Conservation (phyloP, 53 echinoderm and acorn worm species). For the Hippasteria phrygiana region DNA sequence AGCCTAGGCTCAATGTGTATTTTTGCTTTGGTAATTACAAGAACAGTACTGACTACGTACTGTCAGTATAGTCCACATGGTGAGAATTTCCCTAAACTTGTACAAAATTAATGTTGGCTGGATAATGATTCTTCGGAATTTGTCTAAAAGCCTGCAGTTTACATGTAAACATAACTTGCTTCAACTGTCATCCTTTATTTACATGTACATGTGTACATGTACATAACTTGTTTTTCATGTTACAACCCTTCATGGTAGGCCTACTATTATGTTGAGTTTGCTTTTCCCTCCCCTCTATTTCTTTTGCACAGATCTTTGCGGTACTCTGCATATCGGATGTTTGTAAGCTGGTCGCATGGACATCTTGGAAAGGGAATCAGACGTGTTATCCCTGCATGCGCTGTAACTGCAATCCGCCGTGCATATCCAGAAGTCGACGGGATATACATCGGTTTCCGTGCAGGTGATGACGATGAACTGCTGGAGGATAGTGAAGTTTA, state of each 20-base stretch:
- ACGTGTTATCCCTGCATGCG: slow-evolving; percentile 69
- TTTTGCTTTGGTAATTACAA: no score
- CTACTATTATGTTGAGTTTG: background rate
- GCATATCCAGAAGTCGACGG: slow-evolving; percentile 64
- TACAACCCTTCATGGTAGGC: background rate
- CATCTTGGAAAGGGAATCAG: slow-evolving; percentile 61
- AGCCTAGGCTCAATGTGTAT: no score
- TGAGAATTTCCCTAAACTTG: no score
- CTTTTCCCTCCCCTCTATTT: background rate
- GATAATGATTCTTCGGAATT: no score
- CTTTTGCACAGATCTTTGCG: slow-evolving; percentile 52
- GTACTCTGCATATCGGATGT: slow-evolving; percentile 56
- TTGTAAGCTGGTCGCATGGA: slow-evolving; percentile 54
- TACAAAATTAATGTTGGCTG: no score
- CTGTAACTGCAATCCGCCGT: slow-evolving; percentile 42
- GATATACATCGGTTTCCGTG: slow-evolving; percentile 58
- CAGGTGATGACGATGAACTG: slow-evolving; percentile 57
- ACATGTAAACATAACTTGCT: no score
- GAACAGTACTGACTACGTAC: no score
- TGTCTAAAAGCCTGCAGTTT: no score
- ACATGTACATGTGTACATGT: no score
- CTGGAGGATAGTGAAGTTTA: slow-evolving; percentile 40
- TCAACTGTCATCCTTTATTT: no score
- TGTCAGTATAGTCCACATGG: no score
- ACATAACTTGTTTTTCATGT: background rate